These are phyloP conservation scores for Lasioglossum marginatum DNA, from an alignment of 2,888 invertebrate genomes.

Conservation along the genomic window DNA sequence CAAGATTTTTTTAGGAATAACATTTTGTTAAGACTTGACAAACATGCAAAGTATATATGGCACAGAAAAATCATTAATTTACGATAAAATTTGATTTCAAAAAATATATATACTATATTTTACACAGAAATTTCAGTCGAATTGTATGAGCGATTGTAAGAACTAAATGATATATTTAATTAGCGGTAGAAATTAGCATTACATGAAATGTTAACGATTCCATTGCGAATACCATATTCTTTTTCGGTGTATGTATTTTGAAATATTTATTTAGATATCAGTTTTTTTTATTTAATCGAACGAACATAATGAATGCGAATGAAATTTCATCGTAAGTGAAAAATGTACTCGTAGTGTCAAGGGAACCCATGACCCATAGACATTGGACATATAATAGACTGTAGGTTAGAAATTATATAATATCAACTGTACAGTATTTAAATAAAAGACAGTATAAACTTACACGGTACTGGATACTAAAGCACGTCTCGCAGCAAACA, in stretches of 20 bases:
- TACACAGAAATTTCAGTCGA: background rate
- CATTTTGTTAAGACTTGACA: background rate
- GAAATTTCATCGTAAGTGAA: background rate
- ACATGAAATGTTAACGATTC: background rate
- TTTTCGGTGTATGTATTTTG: background rate
- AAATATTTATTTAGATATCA: background rate
- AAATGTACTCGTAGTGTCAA: slow-evolving; percentile 2
- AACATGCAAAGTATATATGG: background rate
- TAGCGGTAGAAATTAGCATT: background rate
- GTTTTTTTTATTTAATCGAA: background rate
- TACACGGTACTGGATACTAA: slow-evolving; percentile 71
- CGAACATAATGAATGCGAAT: background rate
- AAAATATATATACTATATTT: background rate
- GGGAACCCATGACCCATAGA: background rate
- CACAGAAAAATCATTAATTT: background rate
- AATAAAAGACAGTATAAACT: slow-evolving; percentile 54
- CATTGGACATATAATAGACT: background rate
- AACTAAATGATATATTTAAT: slow-evolving; percentile 21
- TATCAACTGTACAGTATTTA: slow-evolving; percentile 22
- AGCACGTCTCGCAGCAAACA: slow-evolving; percentile 72
- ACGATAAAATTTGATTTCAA: background rate
- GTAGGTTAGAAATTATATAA: slow-evolving; percentile 77
- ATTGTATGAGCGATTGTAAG: slow-evolving; percentile 11
- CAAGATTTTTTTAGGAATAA: background rate
- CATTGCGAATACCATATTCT: background rate